These are phyloP conservation scores for Podarcis muralis DNA, from an alignment of 2,113 vertebrate genomes.

Conservation along the genomic window DNA sequence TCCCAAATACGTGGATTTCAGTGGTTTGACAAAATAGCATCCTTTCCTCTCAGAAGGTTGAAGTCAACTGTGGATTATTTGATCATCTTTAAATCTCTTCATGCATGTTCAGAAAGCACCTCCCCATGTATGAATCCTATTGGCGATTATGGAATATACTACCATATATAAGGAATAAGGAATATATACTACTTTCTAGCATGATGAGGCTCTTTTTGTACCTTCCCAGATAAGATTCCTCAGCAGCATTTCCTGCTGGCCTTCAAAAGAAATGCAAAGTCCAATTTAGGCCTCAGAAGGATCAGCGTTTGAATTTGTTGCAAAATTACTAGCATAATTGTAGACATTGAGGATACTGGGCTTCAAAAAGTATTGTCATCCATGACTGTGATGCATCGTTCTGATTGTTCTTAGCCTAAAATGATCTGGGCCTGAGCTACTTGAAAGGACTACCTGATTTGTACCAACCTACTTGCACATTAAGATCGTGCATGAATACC, in stretches of 20 bases:
- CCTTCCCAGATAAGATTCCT: no score
- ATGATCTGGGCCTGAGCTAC: not conserved
- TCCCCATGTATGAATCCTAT: not conserved
- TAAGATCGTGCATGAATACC: no score
- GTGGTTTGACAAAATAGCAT: not conserved
- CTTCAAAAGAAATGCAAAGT: no score
- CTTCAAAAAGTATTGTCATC: no score
- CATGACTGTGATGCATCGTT: not conserved
- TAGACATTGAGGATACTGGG: not conserved
- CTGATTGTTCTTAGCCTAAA: not conserved
- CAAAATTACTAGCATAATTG: not conserved
- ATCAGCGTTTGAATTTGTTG: not conserved
- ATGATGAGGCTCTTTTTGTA: not conserved
- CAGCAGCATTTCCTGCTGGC: no score
- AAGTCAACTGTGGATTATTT: not conserved
- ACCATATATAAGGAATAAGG: no score
- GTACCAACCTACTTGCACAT: no score
- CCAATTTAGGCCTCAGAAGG: not conserved
- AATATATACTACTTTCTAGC: not conserved
- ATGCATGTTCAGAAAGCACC: not conserved
- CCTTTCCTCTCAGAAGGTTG: not conserved
- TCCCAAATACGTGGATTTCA: not conserved
- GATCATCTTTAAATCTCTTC: not conserved
- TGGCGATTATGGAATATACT: not conserved
- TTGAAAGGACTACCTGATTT: no score